Percentiles rank a stretch among this genome's conserved stretches.
Conservation (phyloP, 2,113 vertebrate genomes). For the Istiophorus platypterus region DNA sequence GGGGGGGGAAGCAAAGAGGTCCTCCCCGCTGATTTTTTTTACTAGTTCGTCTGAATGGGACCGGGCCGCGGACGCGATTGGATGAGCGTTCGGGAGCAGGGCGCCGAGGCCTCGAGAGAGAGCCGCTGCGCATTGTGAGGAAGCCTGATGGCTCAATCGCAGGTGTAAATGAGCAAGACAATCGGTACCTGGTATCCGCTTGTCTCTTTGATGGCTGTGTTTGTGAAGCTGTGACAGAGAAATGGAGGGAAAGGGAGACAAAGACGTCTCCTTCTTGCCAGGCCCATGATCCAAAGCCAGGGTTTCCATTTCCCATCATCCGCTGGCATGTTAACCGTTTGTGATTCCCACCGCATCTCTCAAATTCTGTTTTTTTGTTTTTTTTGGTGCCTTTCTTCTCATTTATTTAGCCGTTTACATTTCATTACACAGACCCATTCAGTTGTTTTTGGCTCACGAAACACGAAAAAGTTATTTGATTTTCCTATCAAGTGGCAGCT, state of each 20-base stretch:
- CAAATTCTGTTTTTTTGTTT: constrained; percentile 17
- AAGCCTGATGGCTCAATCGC: constrained; percentile 62
- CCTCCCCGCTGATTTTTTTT: constrained; percentile 28
- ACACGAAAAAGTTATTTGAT: constrained; percentile 45
- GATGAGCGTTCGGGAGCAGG: constrained; percentile 43
- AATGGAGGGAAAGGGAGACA: neutral
- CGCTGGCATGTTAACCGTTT: constrained; percentile 45
- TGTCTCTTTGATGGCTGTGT: constrained; percentile 51
- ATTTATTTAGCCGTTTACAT: constrained; percentile 48
- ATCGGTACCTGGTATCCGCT: constrained; percentile 52
- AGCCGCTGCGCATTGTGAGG: constrained; percentile 51
- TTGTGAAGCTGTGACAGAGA: constrained; percentile 7
- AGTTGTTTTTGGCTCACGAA: constrained; percentile 32
- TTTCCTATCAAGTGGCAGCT: constrained; percentile 28
- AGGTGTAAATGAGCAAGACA: constrained; percentile 47
- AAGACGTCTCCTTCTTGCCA: neutral
- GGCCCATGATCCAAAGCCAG: constrained; percentile 21
- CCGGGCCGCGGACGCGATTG: constrained; percentile 23
- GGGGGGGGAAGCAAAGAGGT: constrained; percentile 19
- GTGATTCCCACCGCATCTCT: constrained; percentile 19
- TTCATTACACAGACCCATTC: constrained; percentile 34
- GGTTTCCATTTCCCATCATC: constrained; percentile 42
- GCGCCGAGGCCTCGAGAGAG: constrained; percentile 17
- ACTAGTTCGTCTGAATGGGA: constrained; percentile 30
- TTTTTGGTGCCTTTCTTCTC: constrained; percentile 3